Conservation (phyloP, 2,113 vertebrate species). For the Vanacampus margaritifer region DNA sequence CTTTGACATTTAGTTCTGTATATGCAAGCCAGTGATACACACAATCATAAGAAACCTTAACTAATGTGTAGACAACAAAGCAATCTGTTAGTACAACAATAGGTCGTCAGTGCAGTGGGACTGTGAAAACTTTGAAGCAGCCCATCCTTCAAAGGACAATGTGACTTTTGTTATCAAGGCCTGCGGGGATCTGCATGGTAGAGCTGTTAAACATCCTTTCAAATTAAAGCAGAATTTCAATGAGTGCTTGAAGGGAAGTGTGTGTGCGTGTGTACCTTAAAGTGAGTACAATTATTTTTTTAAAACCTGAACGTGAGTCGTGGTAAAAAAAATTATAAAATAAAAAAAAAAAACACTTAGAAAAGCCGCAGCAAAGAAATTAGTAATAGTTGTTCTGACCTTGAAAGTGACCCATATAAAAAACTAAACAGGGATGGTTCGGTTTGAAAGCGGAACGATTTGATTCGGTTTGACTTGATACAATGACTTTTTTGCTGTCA, state of each 20-base stretch:
- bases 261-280: slow-evolving; percentile 22
- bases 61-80: not conserved
- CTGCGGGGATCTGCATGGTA: slow-evolving; percentile 44
- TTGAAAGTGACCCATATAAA: slow-evolving; percentile 52
- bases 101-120: not conserved
- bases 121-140: slow-evolving; percentile 20
- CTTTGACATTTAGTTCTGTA: not conserved
- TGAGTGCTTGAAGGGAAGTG: slow-evolving; percentile 46
- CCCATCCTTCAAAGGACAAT: slow-evolving; percentile 52
- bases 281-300: slow-evolving; percentile 49
- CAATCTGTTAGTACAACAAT: not conserved
- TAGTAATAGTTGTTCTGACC: slow-evolving; percentile 43
- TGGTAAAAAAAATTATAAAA: slow-evolving; percentile 1
- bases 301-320: slow-evolving; percentile 32
- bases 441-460: too few species aligned
- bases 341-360: slow-evolving; percentile 10
- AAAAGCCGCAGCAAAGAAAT: slow-evolving; percentile 28
- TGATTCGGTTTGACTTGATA: too few species aligned
- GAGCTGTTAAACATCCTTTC: slow-evolving; percentile 56
- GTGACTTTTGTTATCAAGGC: slow-evolving; percentile 54
- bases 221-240: slow-evolving; percentile 57
- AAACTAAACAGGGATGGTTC: too few species aligned
- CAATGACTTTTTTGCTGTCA: too few species aligned
- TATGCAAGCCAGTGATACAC: not conserved
- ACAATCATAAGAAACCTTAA: not conserved